phyloP scores from a whole-genome alignment of 2,888 invertebrate genomes.

The Ypsolopha scabrella region DNA sequence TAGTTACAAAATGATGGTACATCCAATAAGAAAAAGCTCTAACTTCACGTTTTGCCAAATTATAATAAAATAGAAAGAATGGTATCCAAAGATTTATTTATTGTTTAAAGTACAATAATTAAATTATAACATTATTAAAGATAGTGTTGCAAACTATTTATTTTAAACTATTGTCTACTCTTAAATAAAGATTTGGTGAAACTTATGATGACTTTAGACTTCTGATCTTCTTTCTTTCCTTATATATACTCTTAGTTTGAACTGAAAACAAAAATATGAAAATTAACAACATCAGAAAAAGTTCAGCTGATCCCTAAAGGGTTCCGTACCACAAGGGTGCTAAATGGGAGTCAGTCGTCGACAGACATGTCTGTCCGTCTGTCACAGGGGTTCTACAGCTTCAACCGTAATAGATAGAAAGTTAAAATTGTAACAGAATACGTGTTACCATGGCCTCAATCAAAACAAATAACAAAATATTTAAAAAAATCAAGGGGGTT shows the following conservation, averaged over 20 bases:
- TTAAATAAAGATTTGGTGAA: slow-evolving; percentile 9
- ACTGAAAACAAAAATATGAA: slow-evolving; percentile 68
- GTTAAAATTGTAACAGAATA: no score
- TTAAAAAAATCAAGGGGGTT: no score
- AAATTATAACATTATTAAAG: slow-evolving; percentile 43
- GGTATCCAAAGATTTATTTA: slow-evolving; percentile 59
- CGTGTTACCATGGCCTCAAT: no score
- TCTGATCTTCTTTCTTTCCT: slow-evolving; percentile 81
- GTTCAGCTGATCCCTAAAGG: no score
- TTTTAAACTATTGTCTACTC: slow-evolving; percentile 22
- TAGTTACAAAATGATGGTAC: background rate
- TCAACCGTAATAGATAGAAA: no score
- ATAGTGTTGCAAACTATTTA: slow-evolving; percentile 20
- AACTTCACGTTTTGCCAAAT: slow-evolving; percentile 23
- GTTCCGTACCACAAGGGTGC: no score
- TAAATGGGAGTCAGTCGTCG: no score
- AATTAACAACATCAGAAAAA: background rate
- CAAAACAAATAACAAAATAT: no score
- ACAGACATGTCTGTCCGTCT: no score
- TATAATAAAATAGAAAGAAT: slow-evolving; percentile 34
- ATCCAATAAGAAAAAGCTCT: slow-evolving; percentile 13
- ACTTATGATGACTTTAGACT: slow-evolving; percentile 64
- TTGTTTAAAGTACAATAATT: slow-evolving; percentile 54
- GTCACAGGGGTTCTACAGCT: no score
- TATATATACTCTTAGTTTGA: slow-evolving; percentile 59